Percentiles rank a stretch among this genome's conserved stretches.
Conservation (phyloP, 2,113 vertebrate species). For the Ramphastos sulfuratus region DNA sequence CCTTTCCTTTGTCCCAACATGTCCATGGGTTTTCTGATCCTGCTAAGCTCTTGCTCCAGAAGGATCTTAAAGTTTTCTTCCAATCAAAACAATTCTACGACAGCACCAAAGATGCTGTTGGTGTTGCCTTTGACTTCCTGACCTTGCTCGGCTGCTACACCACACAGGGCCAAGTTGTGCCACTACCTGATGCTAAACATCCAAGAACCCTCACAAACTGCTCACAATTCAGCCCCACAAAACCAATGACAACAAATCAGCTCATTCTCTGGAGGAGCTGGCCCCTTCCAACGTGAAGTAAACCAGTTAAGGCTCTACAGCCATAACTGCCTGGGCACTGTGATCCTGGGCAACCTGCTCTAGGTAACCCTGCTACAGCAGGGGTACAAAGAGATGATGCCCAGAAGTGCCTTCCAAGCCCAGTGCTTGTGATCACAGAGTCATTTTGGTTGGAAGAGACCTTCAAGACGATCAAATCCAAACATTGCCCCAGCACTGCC, state of each 20-base stretch:
- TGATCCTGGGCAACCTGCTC: too few relatives aligned
- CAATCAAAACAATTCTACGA: too few relatives aligned
- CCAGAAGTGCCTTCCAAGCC: too few relatives aligned
- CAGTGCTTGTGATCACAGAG: too few relatives aligned
- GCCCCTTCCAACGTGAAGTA: background rate
- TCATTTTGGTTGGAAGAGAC: too few relatives aligned
- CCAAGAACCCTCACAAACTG: background rate
- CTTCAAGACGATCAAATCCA: too few relatives aligned
- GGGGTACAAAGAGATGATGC: too few relatives aligned
- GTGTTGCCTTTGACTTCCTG: background rate
- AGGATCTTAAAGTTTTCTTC: background rate
- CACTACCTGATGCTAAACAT: rapidly evolving
- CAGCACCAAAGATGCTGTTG: rapidly evolving
- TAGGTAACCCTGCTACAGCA: too few relatives aligned
- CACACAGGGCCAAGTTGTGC: rapidly evolving
- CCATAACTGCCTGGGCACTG: too few relatives aligned
- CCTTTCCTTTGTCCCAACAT: background rate
- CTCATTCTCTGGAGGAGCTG: background rate
- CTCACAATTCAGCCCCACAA: background rate
- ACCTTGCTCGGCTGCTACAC: rapidly evolving
- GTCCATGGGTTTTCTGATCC: background rate
- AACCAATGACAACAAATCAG: background rate
- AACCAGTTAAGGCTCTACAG: background rate
- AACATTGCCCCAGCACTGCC: too few relatives aligned
- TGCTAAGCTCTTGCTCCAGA: background rate